Evolutionary conservation across 1,140 invertebrate species (phyloP), one percentile per base, ranked within the genome.

Genomic region (Physella acuta): DNA sequence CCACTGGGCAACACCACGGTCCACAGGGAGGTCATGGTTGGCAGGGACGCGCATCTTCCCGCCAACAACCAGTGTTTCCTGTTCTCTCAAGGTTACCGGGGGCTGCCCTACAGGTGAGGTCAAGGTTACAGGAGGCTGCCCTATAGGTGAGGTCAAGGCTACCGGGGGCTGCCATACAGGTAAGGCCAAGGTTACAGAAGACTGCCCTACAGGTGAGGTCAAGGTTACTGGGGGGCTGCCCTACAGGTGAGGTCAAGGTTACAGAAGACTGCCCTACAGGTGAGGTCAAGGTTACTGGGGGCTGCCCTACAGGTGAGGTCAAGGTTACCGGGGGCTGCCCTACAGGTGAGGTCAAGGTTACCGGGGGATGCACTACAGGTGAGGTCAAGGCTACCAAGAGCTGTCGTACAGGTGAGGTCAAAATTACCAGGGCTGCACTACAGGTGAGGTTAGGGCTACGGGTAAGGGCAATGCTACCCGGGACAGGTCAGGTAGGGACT

Each of bases 1-100:
- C 73, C 73, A 1, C 39, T 74, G 39, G 73, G 73, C 11, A 70
- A 74, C 58, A 58, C 67, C 16, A 71, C 55, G 0, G 67, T 67
- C 0, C 36, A 68, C 49, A 26, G n/a, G 1, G 73, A 75, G 64
- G 73, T 75, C 31, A 68, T 75, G 56, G 33, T 33, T 0, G 71
- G 71, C 14, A 58, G 52, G 17, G 73, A 75, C 56, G 73, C 67
- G 1, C 39, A 49, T 52, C 71, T 75, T 0, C 70, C 71, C 0
- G 64, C 36, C 30, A 58, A 33, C 31, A 55, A 53, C 26, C 63
- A 71, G 33, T 75, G 73, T 53, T 75, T 72, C 37, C 20, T 61
- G 17, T 72, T 72, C 64, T 30, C 55, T 34, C 33, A 39, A 3
- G 68, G 64, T 4, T 65, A 70, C 49, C 71, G 71, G 17, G 73